A percentile compares a stretch with the other conserved stretches of the same genome.
These are phyloP conservation scores for Apotomis turbidana DNA, from an alignment of 2,888 invertebrate genomes.

Conservation along the genomic window DNA sequence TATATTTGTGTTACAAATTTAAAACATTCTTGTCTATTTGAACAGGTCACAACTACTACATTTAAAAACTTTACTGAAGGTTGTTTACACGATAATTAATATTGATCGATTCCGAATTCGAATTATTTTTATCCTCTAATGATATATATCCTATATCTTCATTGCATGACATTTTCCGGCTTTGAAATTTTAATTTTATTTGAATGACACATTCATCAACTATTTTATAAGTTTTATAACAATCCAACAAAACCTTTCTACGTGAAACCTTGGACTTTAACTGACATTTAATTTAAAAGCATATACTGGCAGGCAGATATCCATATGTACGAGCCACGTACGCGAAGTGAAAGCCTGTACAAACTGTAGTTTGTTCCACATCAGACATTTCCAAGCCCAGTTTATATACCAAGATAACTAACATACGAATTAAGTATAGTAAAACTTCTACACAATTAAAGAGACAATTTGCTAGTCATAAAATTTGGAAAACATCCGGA, in stretches of 20 bases:
- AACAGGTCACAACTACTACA: too few relatives aligned
- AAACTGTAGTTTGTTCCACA: slow-evolving; percentile 42
- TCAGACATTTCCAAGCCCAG: slow-evolving; percentile 28
- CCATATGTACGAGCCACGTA: slow-evolving; percentile 24
- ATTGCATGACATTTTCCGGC: neutral
- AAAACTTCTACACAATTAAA: neutral
- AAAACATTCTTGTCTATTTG: too few relatives aligned
- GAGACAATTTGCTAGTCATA: too few relatives aligned
- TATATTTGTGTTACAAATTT: too few relatives aligned
- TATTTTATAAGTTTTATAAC: neutral
- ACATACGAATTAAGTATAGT: slow-evolving; percentile 4
- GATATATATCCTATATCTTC: too few relatives aligned
- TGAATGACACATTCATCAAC: slow-evolving; percentile 10
- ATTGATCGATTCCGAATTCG: too few relatives aligned
- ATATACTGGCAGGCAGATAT: slow-evolving; percentile 19
- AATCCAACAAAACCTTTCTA: slow-evolving; percentile 7
- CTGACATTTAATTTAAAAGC: slow-evolving; percentile 32
- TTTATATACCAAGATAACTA: slow-evolving; percentile 20
- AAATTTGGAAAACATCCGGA: too few relatives aligned
- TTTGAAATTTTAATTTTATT: neutral
- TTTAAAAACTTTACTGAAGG: too few relatives aligned
- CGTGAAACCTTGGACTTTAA: slow-evolving; percentile 33
- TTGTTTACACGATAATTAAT: too few relatives aligned
- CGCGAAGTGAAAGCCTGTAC: slow-evolving; percentile 33
- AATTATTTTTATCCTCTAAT: neutral